phyloP scores from a whole-genome alignment of 2,113 vertebrate genomes.

The Phainopepla nitens region DNA sequence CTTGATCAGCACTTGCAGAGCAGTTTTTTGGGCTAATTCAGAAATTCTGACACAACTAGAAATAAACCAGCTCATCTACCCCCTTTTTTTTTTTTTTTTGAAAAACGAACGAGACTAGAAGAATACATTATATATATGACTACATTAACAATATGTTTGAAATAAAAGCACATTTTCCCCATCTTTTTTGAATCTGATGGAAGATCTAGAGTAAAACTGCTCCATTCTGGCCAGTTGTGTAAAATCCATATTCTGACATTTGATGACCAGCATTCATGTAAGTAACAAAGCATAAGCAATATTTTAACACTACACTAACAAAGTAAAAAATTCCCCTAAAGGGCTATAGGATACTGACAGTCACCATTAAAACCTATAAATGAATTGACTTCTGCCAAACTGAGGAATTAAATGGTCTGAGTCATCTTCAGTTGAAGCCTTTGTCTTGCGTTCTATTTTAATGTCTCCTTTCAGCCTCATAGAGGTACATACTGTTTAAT shows the following conservation, averaged over 20 bases:
- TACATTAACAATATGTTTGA: background rate
- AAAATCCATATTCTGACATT: background rate
- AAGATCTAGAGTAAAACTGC: background rate
- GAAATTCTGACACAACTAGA: background rate
- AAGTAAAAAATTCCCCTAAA: background rate
- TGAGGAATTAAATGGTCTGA: background rate
- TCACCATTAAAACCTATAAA: background rate
- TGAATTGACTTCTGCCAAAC: background rate
- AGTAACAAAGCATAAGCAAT: background rate
- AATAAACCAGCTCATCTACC: background rate
- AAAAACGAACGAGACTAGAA: background rate
- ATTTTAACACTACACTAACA: background rate
- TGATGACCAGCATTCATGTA: background rate
- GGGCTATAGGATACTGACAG: no score
- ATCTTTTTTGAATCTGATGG: background rate
- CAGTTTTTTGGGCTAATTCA: background rate
- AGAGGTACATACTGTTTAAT: background rate
- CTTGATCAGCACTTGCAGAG: constrained; percentile 40
- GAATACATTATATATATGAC: background rate
- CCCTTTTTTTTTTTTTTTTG: background rate
- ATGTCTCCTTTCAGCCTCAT: background rate
- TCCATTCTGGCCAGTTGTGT: background rate
- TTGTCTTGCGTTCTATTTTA: background rate
- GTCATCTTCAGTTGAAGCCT: background rate
- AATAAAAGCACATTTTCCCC: background rate